Conservation (phyloP, 2,888 invertebrate genomes). For the Drosophila eohydei region DNA sequence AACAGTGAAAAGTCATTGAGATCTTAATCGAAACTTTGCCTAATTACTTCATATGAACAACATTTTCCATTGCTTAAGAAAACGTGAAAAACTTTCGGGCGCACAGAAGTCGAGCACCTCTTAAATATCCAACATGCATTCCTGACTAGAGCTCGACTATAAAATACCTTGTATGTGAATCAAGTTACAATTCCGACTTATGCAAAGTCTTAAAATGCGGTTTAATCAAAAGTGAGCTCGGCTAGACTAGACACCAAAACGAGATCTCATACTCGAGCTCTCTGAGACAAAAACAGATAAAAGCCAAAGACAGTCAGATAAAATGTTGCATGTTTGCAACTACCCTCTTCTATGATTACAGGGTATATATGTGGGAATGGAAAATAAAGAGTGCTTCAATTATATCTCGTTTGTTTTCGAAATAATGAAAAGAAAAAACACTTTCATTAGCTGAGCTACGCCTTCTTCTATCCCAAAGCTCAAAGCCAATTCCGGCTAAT, state of each 20-base stretch:
- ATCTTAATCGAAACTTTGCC: constrained; percentile 42
- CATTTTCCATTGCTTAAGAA: constrained; percentile 65
- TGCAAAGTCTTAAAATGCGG: too few species aligned
- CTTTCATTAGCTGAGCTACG: constrained; percentile 43
- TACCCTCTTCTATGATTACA: not conserved
- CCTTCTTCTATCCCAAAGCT: constrained; percentile 6
- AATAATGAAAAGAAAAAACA: constrained; percentile 29
- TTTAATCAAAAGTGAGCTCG: too few species aligned
- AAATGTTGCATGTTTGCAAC: too few species aligned
- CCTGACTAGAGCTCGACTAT: not conserved
- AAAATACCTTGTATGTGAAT: constrained; percentile 4
- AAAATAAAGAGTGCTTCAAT: constrained; percentile 1
- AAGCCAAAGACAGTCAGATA: not conserved
- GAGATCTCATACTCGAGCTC: too few species aligned
- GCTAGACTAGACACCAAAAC: too few species aligned
- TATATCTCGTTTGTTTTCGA: constrained; percentile 9
- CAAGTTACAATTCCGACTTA: too few species aligned
- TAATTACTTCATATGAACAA: constrained; percentile 40
- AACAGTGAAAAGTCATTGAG: constrained; percentile 37
- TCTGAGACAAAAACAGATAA: not conserved
- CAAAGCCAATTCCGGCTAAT: constrained; percentile 54
- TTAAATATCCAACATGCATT: not conserved
- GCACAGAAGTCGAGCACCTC: constrained; percentile 26
- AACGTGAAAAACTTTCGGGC: constrained; percentile 61
- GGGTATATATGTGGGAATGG: constrained; percentile 12